Base-by-base conservation (phyloP, 2,888 invertebrate species). In the Rhingia rostrata region DNA sequence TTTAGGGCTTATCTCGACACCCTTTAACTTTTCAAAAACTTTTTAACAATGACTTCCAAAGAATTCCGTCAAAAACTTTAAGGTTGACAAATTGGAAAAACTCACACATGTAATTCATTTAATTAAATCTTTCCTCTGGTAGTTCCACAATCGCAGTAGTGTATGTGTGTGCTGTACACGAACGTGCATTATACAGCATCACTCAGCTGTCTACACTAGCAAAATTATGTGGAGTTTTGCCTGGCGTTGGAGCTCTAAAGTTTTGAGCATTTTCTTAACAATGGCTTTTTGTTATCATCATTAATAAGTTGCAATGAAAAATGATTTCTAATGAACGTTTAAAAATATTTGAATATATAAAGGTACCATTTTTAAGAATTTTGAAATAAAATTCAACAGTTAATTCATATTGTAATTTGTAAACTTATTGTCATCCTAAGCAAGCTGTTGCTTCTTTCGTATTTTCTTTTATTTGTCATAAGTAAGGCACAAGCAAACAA, bases 41-140 rank as follows among this genome's bases (percentile, higher is more conserved):
- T 10, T 39, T 56, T 39, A 22, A 39, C 39, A 39, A 39, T 56
- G 39, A 22, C 39, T 56, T 56, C 22, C 39, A 47, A 22, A 14
- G 39, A 22, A 56, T 6, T 2, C 30, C 5, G 22, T 39, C 39
- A 39, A 56, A 30, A 56, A 56, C 10, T 39, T 37, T 33, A 14
- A 14, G 30, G 14, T 22, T 56, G 56, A 39, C 39, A 56, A 56
- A 56, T 56, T 39, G 22, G 39, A 56, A 56, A 22, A 56, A 56
- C 56, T 39, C 39, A 56, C 39, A 30, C 30, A 56, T 39, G 39
- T 56, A 39, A 39, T 56, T 56, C 22, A 5, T 22, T 56, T 56
- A 56, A 56, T 56, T 56, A 45, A 56, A 56, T 56, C 56, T 30
- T 39, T 56, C 39, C 39, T 10, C n/a, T 39, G 22, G 22, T 10